Evolutionary conservation across 1,140 invertebrate species (phyloP), one percentile per base, ranked within the genome.

Genomic region (Drosophila tristis): DNA sequence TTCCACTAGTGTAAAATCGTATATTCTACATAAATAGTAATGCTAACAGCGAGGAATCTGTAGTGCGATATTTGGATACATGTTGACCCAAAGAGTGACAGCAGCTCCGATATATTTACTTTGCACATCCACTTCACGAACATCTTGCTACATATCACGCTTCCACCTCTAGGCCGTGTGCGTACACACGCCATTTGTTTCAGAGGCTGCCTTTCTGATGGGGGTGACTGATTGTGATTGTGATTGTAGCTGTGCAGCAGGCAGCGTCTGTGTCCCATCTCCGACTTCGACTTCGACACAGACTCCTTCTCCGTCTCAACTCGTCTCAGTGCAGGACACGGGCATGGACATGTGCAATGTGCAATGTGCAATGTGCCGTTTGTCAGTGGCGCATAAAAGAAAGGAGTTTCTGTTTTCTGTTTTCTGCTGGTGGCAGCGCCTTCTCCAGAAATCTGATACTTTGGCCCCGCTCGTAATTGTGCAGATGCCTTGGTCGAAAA

Each of bases 381-480:
- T 86, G 78, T 87, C 82, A 87, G 82, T 86, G 82, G 84, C 84
- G 82, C 84, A 82, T 82, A 89, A 87, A 87, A 87, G 82, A 87
- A 87, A 87, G 82, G 82, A 87, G 82, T 87, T 87, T 66, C 1
- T 20, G 20, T 20, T 20, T 16, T 66, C 56, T 62, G 81, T 71
- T 74, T 72, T 76, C 72, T 76, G 75, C 65, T 75, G 80, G 58
- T 85, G 78, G 54, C 59, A 59, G 74, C 16, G 76, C 76, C 81
- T 86, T 82, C 84, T 63, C 74, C 66, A 68, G 82, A 87, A 87
- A 87, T 87, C 84, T 70, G 82, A 87, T 87, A 87, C 82, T 66
- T 73, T 87, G 55, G 51, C 58, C 65, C 73, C 51, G 64, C 81
- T 78, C 65, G 74, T 87, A 89, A 87, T 87, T 87, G 84, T 89